These are phyloP conservation scores for Campopleginae sp. DNA, from an alignment of 2,888 invertebrate genomes.

Conservation along the genomic window DNA sequence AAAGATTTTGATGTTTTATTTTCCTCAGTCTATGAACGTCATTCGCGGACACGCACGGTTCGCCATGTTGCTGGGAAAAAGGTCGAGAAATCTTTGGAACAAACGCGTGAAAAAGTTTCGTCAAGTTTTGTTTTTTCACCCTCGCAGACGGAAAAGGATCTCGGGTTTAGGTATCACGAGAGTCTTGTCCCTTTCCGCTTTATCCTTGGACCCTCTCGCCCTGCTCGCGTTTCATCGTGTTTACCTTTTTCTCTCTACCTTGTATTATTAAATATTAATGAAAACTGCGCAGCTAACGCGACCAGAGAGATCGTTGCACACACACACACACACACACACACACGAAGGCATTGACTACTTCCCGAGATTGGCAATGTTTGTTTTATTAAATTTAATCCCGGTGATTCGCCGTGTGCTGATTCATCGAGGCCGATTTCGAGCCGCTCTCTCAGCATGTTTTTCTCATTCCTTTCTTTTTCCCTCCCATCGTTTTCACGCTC, in stretches of 20 bases:
- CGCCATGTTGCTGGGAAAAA: neutral
- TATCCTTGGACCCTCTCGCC: neutral
- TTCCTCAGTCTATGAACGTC: conserved; percentile 32
- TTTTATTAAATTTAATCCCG: conserved; percentile 80
- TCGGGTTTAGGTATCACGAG: neutral
- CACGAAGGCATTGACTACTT: conserved; percentile 68
- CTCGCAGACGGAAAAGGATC: conserved; percentile 1
- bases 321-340: conserved; percentile 7
- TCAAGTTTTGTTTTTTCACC: conserved; percentile 5
- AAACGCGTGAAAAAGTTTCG: conserved; percentile 12
- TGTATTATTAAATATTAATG: conserved; percentile 77
- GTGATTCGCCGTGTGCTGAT: conserved; percentile 71
- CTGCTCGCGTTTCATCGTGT: conserved; percentile 43
- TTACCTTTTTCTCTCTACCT: conserved; percentile 54
- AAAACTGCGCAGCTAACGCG: conserved; percentile 48
- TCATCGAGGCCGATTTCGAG: conserved; percentile 68
- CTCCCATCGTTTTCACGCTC: conserved; percentile 28
- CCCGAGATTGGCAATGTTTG: conserved; percentile 76
- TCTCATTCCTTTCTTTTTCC: conserved; percentile 29
- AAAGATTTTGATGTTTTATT: conserved; percentile 34
- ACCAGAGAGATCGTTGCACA: conserved; percentile 11
- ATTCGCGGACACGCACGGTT: neutral
- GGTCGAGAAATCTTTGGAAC: neutral
- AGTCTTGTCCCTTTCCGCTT: neutral
- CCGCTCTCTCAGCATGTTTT: conserved; percentile 41